These are phyloP conservation scores for Rhyacophila brunnea DNA, from an alignment of 1,140 invertebrate genomes.

Conservation along the genomic window DNA sequence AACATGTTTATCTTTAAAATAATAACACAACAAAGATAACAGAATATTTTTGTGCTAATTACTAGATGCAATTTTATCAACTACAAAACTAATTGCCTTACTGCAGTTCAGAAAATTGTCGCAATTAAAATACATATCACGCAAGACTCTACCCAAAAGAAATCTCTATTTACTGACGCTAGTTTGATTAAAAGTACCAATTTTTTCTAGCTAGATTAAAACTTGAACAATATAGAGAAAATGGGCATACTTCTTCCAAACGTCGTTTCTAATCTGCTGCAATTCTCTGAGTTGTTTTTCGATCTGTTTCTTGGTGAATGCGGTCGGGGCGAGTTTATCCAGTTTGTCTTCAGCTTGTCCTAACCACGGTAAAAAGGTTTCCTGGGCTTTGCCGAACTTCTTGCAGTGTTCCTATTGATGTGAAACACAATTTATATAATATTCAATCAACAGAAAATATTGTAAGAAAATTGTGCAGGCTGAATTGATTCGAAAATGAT, in stretches of 20 bases:
- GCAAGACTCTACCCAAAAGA: too few species aligned
- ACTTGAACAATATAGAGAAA: too few species aligned
- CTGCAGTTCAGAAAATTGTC: too few species aligned
- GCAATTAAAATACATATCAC: too few species aligned
- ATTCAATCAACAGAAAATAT: not conserved
- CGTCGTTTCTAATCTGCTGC: conserved; percentile 86
- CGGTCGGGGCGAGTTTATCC: conserved; percentile 73
- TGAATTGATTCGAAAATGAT: not conserved
- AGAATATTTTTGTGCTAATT: too few species aligned
- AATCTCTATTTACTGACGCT: too few species aligned
- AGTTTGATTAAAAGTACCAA: too few species aligned
- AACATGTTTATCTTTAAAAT: too few species aligned
- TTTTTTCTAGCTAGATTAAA: too few species aligned
- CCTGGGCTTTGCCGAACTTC: conserved; percentile 82
- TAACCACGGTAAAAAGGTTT: conserved; percentile 87
- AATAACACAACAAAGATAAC: too few species aligned
- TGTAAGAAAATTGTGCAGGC: not conserved
- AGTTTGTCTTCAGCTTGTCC: conserved; percentile 83
- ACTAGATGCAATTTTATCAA: too few species aligned
- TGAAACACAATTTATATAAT: not conserved
- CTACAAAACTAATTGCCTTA: too few species aligned
- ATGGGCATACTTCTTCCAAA: conserved; percentile 69
- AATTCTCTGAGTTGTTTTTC: conserved; percentile 88
- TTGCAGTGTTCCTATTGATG: conserved; percentile 75
- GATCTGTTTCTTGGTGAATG: conserved; percentile 81